phyloP scores from a whole-genome alignment of 53 echinoderm and acorn worm genomes.

The Astropecten irregularis region DNA sequence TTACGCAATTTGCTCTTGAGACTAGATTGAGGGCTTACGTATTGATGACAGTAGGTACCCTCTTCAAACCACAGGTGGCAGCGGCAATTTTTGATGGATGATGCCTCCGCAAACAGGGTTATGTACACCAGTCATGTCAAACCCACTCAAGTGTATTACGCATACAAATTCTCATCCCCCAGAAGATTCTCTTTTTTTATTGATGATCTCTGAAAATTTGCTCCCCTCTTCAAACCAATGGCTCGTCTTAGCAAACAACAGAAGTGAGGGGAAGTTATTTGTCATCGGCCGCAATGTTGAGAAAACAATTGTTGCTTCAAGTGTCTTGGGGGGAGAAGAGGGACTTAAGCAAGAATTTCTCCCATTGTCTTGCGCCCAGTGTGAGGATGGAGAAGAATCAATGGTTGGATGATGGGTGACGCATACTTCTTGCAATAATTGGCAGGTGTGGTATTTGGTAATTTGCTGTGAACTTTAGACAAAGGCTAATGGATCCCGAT shows the following conservation, averaged over 20 bases:
- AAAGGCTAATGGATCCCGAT: background rate
- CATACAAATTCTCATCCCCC: too few relatives aligned
- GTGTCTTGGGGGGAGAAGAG: background rate
- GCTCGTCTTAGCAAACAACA: conserved; percentile 22
- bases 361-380: background rate
- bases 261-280: background rate
- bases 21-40: conserved; percentile 1
- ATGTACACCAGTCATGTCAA: conserved; percentile 13
- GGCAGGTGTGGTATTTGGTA: conserved; percentile 31
- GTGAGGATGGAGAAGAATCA: conserved; percentile 13
- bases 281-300: background rate
- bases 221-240: conserved; percentile 17
- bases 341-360: conserved; percentile 1
- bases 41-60: background rate
- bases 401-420: background rate
- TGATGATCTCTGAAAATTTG: conserved; percentile 22
- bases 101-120: conserved; percentile 33
- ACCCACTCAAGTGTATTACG: conserved; percentile 32
- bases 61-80: conserved; percentile 36
- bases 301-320: conserved; percentile 18
- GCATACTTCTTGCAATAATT: background rate
- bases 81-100: background rate
- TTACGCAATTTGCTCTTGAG: conserved; percentile 7
- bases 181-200: too few relatives aligned
- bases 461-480: conserved; percentile 1